A percentile compares a stretch with the other conserved stretches of the same genome.
Conservation (phyloP, 2,113 vertebrate genomes). For the Poecile atricapillus region DNA sequence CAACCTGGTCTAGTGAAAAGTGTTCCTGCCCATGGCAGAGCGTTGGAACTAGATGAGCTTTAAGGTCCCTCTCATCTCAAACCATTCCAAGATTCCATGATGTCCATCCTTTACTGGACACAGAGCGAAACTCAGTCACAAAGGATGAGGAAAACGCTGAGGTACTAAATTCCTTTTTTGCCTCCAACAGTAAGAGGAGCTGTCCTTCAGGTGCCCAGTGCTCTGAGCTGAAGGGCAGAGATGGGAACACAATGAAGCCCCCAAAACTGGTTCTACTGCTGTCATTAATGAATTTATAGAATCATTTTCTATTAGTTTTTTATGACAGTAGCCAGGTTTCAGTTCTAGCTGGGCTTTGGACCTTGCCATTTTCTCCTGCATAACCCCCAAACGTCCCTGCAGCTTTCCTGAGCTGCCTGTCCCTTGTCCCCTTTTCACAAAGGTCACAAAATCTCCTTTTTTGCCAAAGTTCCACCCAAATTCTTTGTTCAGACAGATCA, state of each 20-base stretch:
- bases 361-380: neutral
- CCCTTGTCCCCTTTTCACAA: neutral
- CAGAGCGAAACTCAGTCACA: neutral
- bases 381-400: neutral
- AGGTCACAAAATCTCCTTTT: neutral
- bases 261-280: neutral
- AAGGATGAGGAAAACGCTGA: neutral
- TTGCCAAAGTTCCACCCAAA: no score
- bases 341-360: neutral
- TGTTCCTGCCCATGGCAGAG: neutral
- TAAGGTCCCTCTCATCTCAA: neutral
- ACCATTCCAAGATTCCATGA: neutral
- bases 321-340: neutral
- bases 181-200: neutral
- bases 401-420: neutral
- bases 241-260: neutral
- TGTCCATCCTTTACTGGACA: neutral
- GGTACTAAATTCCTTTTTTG: neutral
- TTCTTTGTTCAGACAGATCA: neutral
- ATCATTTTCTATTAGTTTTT: neutral
- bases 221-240: neutral
- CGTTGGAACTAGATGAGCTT: fast-evolving
- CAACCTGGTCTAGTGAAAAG: neutral
- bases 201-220: fast-evolving
- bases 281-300: neutral